Conservation (phyloP, 1,140 invertebrate species). For the Dinothrombium tinctorium region DNA sequence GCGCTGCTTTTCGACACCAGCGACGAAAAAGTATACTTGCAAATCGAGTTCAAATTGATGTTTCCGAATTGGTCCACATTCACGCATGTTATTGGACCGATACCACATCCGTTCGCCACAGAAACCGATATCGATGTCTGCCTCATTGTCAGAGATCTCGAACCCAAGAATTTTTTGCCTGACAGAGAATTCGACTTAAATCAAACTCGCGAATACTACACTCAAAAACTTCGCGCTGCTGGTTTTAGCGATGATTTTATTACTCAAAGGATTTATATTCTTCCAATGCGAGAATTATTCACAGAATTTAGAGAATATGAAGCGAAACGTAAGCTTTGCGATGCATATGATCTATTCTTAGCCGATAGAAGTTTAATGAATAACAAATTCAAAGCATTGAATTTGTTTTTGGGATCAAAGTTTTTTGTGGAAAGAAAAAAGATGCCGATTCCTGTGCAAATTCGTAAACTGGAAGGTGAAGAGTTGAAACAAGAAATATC, state of each 20-base stretch:
- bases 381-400: conserved; percentile 2
- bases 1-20: no score
- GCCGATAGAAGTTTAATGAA: conserved; percentile 16
- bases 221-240: neutral
- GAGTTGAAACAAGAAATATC: neutral
- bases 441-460: neutral
- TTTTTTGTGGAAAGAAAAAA: neutral
- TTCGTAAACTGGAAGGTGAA: neutral
- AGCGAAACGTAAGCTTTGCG: conserved; percentile 19
- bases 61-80: neutral
- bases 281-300: conserved; percentile 21
- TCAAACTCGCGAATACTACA: neutral
- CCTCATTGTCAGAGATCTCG: neutral
- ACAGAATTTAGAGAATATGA: conserved; percentile 22
- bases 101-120: neutral
- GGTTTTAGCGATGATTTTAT: neutral
- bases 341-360: conserved; percentile 21
- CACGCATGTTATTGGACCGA: neutral
- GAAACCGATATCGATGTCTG: neutral
- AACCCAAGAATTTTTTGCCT: neutral
- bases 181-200: conserved; percentile 2
- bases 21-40: conserved; percentile 2
- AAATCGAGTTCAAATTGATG: neutral
- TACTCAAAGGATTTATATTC: conserved; percentile 11
- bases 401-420: neutral